Percentiles rank a stretch among this genome's conserved stretches.
Evolutionary conservation across 2,113 vertebrate species (phyloP).

Genomic region (Macrotus californicus): DNA sequence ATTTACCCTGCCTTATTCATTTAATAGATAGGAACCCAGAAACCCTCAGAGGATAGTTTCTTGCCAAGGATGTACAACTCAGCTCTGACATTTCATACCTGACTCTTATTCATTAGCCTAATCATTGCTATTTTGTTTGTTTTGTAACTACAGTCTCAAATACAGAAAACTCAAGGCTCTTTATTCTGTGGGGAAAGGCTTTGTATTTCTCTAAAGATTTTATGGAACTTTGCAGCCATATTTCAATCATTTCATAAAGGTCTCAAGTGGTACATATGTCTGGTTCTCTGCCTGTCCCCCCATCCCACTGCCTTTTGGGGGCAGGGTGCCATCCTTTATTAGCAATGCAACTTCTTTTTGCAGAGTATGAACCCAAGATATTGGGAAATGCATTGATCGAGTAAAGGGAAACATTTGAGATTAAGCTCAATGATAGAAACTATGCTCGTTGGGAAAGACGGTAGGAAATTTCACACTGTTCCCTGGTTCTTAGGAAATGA

Average conservation of each 20-base stretch:
- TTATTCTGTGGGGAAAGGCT: not conserved
- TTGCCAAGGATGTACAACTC: not conserved
- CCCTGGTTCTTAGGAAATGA: not conserved
- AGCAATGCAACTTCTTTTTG: not conserved
- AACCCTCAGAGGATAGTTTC: not conserved
- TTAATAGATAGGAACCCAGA: not conserved
- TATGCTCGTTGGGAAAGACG: not conserved
- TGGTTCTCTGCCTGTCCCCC: not conserved
- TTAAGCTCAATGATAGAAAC: not conserved
- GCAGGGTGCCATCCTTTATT: not conserved
- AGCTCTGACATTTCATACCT: not conserved
- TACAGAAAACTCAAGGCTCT: not conserved
- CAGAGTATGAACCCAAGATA: not conserved
- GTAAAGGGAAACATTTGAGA: not conserved
- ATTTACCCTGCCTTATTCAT: not conserved
- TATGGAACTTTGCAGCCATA: not conserved
- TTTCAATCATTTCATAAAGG: not conserved
- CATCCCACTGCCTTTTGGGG: too few relatives aligned
- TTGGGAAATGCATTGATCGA: not conserved
- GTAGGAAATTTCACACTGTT: not conserved
- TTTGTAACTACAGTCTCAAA: conserved; percentile 20
- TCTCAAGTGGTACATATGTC: not conserved
- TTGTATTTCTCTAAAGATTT: conserved; percentile 1
- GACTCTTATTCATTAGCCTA: not conserved
- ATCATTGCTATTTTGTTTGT: conserved; percentile 15